A percentile compares a stretch with the other conserved stretches of the same genome.
Conservation (phyloP, 1,140 invertebrate species). For the Cydia splendana region DNA sequence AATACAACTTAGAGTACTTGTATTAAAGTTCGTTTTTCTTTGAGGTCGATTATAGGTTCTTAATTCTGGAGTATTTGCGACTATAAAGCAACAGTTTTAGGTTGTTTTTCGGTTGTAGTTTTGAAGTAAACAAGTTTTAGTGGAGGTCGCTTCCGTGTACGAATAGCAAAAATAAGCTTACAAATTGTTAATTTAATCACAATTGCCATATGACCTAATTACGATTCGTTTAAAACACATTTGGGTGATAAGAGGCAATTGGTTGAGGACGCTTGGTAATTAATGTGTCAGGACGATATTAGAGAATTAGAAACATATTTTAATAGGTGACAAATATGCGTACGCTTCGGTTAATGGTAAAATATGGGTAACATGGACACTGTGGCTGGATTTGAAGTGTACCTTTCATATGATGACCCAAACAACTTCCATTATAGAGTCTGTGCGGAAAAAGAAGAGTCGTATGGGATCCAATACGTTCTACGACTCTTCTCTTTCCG, state of each 20-base stretch:
- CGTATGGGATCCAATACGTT: too few species aligned
- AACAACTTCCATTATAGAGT: too few species aligned
- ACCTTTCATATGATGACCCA: too few species aligned
- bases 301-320: neutral
- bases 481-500: too few species aligned
- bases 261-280: neutral
- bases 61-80: neutral
- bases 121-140: constrained; percentile 8
- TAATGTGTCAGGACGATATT: neutral
- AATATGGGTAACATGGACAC: too few species aligned
- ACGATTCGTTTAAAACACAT: constrained; percentile 19
- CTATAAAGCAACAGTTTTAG: neutral
- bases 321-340: too few species aligned
- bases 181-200: constrained; percentile 26
- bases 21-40: neutral
- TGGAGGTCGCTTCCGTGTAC: constrained; percentile 17
- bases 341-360: too few species aligned
- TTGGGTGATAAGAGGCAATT: neutral
- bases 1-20: neutral
- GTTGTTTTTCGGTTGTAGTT: constrained; percentile 9
- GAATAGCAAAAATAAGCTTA: constrained; percentile 17
- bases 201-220: constrained; percentile 26
- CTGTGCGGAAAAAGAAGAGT: too few species aligned
- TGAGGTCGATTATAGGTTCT: neutral
- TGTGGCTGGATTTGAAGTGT: too few species aligned